Evolutionary conservation across 2,797 vertebrate genomes (phyloP), one percentile per base, ranked within the genome.

Genomic region (Gambelia wislizenii): DNA sequence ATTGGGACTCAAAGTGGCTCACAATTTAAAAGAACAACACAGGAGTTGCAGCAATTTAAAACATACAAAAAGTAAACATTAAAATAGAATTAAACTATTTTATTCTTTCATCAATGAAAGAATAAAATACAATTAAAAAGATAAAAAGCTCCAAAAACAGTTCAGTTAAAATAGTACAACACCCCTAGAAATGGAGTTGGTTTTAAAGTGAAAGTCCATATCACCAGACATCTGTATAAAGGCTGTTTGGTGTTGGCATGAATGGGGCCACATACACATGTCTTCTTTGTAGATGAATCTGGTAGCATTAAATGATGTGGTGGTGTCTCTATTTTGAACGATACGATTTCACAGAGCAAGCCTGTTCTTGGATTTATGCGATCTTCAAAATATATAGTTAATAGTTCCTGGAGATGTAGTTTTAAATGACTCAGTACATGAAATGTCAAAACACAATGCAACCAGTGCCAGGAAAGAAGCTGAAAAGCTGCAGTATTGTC

Each of bases 381-480:
- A 0, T 76, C 0, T 33, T 2, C 2, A 4, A 93, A 90, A 89
- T 61, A 36, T 1, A n/a, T 25, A 3, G 0, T 36, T 83, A 52
- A 36, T 1, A 2, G 30, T 91, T 76, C n/a, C 59, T 52, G 9
- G 85, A 92, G 13, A 78, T 1, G 1, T 91, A 82, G 30, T 64
- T 75, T 82, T 47, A 92, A 92, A 61, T 77, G 84, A 49, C 76
- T 89, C 39, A 1, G 22, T 30, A 0, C 30, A 7, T 6, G 13
- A 72, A 90, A 70, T 2, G 0, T 86, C 5, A 47, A 86, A 85
- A 20, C 30, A 70, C 90, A 92, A 85, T 76, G 70, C 7, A 75
- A 0, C 42, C 59, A 6, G 22, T 86, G 33, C 3, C 9, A 20
- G 84, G 84, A 77, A 54, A 67, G 61, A 78, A 87, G 64, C 70